Evolutionary conservation across 64 coral and sea anemone genomes (phyloP), one percentile per base, ranked within the genome.

Genomic region (Montipora foliosa): DNA sequence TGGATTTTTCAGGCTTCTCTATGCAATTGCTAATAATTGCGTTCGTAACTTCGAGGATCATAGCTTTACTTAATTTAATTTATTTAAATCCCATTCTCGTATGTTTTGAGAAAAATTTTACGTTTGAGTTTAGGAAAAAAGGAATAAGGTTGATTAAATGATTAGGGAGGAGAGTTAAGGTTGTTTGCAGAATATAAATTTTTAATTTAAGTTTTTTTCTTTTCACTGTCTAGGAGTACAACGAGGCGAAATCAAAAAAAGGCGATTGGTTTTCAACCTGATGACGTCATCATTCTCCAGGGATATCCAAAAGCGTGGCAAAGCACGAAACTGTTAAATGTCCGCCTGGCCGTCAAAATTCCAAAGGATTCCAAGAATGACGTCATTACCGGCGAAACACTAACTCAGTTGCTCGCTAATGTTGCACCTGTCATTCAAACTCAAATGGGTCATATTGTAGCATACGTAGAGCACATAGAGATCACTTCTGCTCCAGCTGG

Each of bases 221-320:
- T 37, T 76, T 76, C 45, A 8, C 12, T 78, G 14, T 50, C 17
- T 45, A 86, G 82, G 37, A 71, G 71, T 49, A 6, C 19, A 51
- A 50, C 22, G 24, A 45, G 13, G 45, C 9, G 68, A 72, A 69
- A 66, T 8, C 82, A 51, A 17, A 52, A 50, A 86, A 86, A 12
- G 45, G 17, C 47, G n/a, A 66, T 49, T 9, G 20, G 17, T 71
- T 86, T 86, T 49, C 45, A 70, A 67, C 17, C 66, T 4, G 82
- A 86, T 86, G 64, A 86, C 46, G 17, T 86, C 46, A 22, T 86
- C 62, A 86, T 86, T 71, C 82, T 86, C 45, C 82, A 71, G 17
- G 82, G 82, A 11, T 86, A 86, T 15, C 82, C 82, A 7, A 72
- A 49, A 51, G 45, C 10, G 19, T 48, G 15, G 66, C 62, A 86